phyloP scores from a whole-genome alignment of 92 coral and sea anemone species.

The Palythoa grandiflora region DNA sequence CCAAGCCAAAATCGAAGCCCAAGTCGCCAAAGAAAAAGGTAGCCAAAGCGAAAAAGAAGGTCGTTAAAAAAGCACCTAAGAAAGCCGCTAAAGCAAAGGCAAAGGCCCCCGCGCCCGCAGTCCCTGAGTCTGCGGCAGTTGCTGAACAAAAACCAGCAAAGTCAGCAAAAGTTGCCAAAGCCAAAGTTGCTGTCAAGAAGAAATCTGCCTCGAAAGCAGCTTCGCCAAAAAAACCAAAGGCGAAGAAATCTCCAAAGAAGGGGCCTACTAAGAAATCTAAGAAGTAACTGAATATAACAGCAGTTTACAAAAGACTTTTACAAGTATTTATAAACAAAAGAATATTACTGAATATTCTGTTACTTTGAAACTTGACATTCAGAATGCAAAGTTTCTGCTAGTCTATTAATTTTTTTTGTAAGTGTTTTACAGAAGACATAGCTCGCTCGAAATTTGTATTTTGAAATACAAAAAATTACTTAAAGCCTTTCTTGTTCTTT shows the following conservation, averaged over 20 bases:
- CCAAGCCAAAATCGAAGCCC: constrained; percentile 33
- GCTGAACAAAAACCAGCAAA: constrained; percentile 36
- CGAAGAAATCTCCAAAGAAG: constrained; percentile 58
- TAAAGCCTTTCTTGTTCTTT: too few relatives aligned
- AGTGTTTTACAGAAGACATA: too few relatives aligned
- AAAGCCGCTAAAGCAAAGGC: constrained; percentile 37
- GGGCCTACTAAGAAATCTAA: constrained; percentile 68
- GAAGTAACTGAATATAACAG: constrained; percentile 45
- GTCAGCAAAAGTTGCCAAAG: constrained; percentile 42
- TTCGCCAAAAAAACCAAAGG: constrained; percentile 86
- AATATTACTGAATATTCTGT: too few relatives aligned
- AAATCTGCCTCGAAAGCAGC: constrained; percentile 58
- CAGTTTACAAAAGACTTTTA: constrained; percentile 34
- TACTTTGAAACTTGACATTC: too few relatives aligned
- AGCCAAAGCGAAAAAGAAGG: constrained; percentile 59
- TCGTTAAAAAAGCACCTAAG: constrained; percentile 47
- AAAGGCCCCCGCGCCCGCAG: constrained; percentile 10
- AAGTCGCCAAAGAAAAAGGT: constrained; percentile 49
- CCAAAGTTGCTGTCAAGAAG: neutral
- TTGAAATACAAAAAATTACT: too few relatives aligned
- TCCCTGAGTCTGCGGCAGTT: constrained; percentile 15
- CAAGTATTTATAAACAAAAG: too few relatives aligned
- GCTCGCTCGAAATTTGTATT: too few relatives aligned
- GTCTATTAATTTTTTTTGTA: too few relatives aligned
- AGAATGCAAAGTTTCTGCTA: too few relatives aligned